phyloP scores from a whole-genome alignment of 2,113 vertebrate genomes.

The Macquaria ambigua region DNA sequence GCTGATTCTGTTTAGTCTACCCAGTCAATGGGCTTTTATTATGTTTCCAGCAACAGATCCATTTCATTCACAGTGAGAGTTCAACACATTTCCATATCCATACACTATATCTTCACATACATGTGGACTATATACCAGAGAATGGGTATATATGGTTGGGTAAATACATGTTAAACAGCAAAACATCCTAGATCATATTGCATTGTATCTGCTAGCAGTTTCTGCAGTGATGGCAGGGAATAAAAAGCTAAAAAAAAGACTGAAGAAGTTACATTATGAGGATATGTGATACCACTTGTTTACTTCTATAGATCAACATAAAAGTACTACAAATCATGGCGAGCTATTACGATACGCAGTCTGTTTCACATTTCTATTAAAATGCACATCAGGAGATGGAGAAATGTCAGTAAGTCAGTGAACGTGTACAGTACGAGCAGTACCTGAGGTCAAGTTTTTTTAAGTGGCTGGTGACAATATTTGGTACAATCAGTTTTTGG shows the following conservation, averaged over 20 bases:
- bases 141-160: conserved; percentile 43
- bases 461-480: conserved; percentile 56
- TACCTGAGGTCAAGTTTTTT: conserved; percentile 81
- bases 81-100: conserved; percentile 68
- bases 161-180: conserved; percentile 63
- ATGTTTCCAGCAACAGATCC: conserved; percentile 75
- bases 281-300: conserved; percentile 46
- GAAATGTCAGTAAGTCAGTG: conserved; percentile 38
- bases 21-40: conserved; percentile 85
- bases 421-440: conserved; percentile 75
- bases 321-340: conserved; percentile 24
- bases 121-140: conserved; percentile 53
- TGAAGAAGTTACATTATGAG: conserved; percentile 49
- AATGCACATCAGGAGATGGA: conserved; percentile 39
- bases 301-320: conserved; percentile 42
- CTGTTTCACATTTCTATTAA: conserved; percentile 51
- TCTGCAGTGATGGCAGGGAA: conserved; percentile 31
- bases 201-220: conserved; percentile 44
- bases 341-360: conserved; percentile 11
- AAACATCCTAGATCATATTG: conserved; percentile 44
- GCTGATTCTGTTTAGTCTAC: conserved; percentile 51
- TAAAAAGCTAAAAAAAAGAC: conserved; percentile 31
- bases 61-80: conserved; percentile 79
- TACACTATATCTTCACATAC: conserved; percentile 58
- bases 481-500: conserved; percentile 63